These are phyloP conservation scores for Sipha maydis DNA, from an alignment of 2,888 invertebrate genomes.

Conservation along the genomic window DNA sequence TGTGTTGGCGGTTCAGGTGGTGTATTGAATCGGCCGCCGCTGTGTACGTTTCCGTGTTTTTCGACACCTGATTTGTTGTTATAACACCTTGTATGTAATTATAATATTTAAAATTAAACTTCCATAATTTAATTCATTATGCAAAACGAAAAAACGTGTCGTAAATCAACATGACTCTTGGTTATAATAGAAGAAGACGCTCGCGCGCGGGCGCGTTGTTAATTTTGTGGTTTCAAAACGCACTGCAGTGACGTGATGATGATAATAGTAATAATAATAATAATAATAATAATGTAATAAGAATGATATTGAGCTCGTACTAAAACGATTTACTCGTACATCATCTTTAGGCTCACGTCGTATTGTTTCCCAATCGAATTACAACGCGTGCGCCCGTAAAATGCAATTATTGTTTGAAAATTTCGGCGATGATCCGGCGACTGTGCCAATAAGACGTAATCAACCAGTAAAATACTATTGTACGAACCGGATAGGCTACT, in stretches of 20 bases:
- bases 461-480: too few species aligned
- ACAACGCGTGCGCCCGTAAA: background rate
- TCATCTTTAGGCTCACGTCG: background rate
- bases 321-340: background rate
- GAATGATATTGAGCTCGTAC: background rate
- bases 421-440: background rate
- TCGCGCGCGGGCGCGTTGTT: background rate
- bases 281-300: background rate
- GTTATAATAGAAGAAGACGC: constrained; percentile 37
- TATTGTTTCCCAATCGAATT: constrained; percentile 30
- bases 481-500: too few species aligned
- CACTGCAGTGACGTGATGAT: background rate
- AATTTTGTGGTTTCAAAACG: constrained; percentile 38
- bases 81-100: constrained; percentile 28
- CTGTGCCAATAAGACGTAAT: background rate
- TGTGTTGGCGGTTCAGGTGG: background rate
- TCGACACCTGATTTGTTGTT: constrained; percentile 50
- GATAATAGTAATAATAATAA: constrained; percentile 7
- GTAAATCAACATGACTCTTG: constrained; percentile 41
- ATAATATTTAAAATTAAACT: constrained; percentile 57
- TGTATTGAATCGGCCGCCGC: constrained; percentile 12
- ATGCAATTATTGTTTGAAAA: constrained; percentile 13
- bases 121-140: constrained; percentile 29
- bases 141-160: constrained; percentile 37
- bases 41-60: constrained; percentile 22